Conservation (phyloP, 2,113 vertebrate genomes). For the Paramisgurnus dabryanus region DNA sequence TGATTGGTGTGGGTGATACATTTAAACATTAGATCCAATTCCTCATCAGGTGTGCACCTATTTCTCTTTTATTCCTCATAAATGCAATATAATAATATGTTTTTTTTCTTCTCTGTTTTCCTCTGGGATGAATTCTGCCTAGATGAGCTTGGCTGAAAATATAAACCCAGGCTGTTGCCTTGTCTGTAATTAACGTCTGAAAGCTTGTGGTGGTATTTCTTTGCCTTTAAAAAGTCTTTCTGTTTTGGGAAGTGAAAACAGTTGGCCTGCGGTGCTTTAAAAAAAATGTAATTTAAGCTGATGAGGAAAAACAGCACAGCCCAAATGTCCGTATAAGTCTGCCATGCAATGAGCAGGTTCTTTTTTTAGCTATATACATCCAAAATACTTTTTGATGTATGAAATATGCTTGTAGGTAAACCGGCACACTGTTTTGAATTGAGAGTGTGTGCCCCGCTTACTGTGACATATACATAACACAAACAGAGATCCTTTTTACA, state of each 20-base stretch:
- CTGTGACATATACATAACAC: no score
- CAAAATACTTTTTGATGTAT: neutral
- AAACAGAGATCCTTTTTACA: no score
- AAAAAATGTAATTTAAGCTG: slow-evolving; percentile 32
- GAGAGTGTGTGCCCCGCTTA: neutral
- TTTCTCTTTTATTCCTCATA: neutral
- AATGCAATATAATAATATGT: neutral
- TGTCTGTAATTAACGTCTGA: slow-evolving; percentile 52
- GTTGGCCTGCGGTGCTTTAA: slow-evolving; percentile 24
- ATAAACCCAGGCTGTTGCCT: slow-evolving; percentile 26
- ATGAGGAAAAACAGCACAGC: slow-evolving; percentile 7
- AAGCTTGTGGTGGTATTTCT: slow-evolving; percentile 36
- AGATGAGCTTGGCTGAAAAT: slow-evolving; percentile 38
- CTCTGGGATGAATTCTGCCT: neutral
- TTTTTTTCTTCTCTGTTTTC: neutral
- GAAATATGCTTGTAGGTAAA: neutral
- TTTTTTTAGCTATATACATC: neutral
- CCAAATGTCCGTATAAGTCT: neutral
- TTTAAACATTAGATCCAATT: neutral
- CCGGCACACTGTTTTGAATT: neutral
- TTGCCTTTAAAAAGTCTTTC: slow-evolving; percentile 31
- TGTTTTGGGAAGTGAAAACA: slow-evolving; percentile 34
- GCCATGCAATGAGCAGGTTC: neutral
- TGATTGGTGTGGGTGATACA: neutral
- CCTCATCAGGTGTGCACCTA: no score